Conservation (phyloP, 2,888 invertebrate species). For the Brachycybe producta region DNA sequence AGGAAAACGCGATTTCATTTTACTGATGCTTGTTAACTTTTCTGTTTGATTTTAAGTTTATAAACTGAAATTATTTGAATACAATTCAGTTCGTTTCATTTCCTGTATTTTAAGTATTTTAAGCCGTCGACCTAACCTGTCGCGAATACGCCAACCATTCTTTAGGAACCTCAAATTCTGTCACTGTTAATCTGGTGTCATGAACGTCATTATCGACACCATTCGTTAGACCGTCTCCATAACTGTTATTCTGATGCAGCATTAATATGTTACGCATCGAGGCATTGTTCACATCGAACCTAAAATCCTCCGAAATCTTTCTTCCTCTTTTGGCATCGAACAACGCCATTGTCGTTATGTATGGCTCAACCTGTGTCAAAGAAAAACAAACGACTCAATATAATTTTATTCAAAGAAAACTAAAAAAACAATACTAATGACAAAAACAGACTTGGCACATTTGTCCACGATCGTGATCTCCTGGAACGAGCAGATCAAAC, state of each 20-base stretch:
- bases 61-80: too few relatives aligned
- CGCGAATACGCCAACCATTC: too few relatives aligned
- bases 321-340: constrained; percentile 77
- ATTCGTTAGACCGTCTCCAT: constrained; percentile 33
- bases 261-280: constrained; percentile 51
- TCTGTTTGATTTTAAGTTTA: too few relatives aligned
- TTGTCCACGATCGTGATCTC: constrained; percentile 59
- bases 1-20: too few relatives aligned
- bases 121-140: too few relatives aligned
- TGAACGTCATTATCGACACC: not conserved
- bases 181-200: not conserved
- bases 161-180: not conserved
- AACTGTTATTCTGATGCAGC: not conserved
- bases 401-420: not conserved
- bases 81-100: too few relatives aligned
- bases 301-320: constrained; percentile 86
- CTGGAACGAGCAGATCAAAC: constrained; percentile 68
- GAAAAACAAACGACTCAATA: not conserved
- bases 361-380: constrained; percentile 66
- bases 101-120: too few relatives aligned
- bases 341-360: constrained; percentile 73
- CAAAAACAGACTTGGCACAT: constrained; percentile 45
- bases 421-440: not conserved
- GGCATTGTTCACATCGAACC: constrained; percentile 70
- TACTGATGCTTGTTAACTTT: not conserved